Conservation (phyloP, 2,113 vertebrate genomes). For the Alligator sinensis region DNA sequence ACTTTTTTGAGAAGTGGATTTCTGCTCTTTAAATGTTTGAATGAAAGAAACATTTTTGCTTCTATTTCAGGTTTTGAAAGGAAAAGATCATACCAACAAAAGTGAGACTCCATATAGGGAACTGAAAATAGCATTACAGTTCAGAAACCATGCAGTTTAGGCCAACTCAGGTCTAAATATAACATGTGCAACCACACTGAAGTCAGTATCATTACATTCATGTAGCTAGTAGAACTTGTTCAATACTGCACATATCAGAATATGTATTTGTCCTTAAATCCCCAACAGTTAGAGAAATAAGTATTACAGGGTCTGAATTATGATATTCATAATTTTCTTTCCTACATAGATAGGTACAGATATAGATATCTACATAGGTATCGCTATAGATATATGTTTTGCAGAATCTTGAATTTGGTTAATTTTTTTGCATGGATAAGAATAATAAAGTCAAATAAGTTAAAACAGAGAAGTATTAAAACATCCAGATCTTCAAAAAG, state of each 20-base stretch:
- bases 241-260: not conserved
- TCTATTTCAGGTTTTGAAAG: not conserved
- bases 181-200: fast-evolving
- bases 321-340: not conserved
- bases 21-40: not conserved
- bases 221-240: not conserved
- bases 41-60: not conserved
- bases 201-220: not conserved
- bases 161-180: not conserved
- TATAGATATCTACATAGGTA: too few species aligned
- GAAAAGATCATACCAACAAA: not conserved
- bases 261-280: not conserved
- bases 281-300: not conserved
- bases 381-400: not conserved
- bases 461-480: not conserved
- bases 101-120: not conserved
- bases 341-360: too few species aligned
- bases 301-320: not conserved
- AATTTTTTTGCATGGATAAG: too few species aligned
- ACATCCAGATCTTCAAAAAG: not conserved
- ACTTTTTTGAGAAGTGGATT: not conserved
- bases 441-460: too few species aligned
- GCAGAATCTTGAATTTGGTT: not conserved
- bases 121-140: not conserved
- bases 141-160: not conserved